These are phyloP conservation scores for Dinomys branickii DNA, from an alignment of 2,113 vertebrate species.

Conservation along the genomic window DNA sequence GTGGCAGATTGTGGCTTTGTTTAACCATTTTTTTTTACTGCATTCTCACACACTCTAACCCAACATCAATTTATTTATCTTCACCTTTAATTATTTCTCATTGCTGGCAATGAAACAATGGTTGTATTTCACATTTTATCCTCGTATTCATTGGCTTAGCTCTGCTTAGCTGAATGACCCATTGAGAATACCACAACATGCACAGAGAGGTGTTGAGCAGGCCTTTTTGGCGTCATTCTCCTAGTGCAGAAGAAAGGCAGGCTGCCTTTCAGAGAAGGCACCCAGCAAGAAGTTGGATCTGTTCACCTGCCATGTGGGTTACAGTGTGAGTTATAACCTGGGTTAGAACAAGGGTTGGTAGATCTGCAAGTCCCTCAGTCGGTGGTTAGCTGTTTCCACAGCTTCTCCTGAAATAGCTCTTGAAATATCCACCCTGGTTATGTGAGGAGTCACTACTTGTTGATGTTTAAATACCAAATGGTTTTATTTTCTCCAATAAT, in stretches of 20 bases:
- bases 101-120: neutral
- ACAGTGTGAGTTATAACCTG: rapidly evolving
- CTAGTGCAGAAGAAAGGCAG: rapidly evolving
- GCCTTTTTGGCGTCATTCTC: neutral
- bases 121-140: neutral
- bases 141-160: neutral
- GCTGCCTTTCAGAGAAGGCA: too few species aligned
- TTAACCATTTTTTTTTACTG: neutral
- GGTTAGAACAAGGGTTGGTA: neutral
- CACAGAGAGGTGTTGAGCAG: neutral
- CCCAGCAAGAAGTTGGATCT: neutral
- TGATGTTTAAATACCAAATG: slow-evolving; percentile 18
- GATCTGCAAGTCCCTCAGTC: neutral
- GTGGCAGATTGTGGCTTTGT: neutral
- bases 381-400: neutral
- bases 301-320: neutral
- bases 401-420: neutral
- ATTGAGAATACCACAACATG: neutral
- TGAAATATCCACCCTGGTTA: neutral
- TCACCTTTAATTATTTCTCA: neutral
- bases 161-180: neutral
- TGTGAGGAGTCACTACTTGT: neutral
- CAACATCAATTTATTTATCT: neutral
- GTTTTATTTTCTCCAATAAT: neutral
- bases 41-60: neutral